phyloP scores from a whole-genome alignment of 2,797 vertebrate genomes.

The Lemur catta region DNA sequence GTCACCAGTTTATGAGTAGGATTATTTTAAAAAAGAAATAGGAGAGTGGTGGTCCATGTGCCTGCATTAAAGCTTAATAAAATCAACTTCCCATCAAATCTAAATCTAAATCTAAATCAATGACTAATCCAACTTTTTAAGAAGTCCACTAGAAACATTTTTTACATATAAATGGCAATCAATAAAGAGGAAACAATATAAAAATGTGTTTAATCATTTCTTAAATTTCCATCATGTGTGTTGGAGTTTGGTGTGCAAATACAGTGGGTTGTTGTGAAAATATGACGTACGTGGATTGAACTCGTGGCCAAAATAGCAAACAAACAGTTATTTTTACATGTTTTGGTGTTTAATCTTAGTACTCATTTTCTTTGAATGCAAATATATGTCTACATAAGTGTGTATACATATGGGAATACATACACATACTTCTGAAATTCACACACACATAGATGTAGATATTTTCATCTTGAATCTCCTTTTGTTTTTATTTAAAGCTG shows the following conservation, averaged over 20 bases:
- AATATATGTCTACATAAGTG: background rate
- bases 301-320: conserved; percentile 27
- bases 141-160: background rate
- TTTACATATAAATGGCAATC: background rate
- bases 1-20: background rate
- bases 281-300: background rate
- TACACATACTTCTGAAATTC: background rate
- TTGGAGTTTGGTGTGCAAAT: conserved; percentile 53
- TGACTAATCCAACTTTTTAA: background rate
- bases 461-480: conserved; percentile 16
- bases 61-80: background rate
- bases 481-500: conserved; percentile 15
- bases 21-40: background rate
- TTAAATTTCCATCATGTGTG: background rate
- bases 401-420: background rate
- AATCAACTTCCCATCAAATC: background rate
- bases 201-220: conserved; percentile 48
- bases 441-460: background rate
- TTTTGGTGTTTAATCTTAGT: background rate
- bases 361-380: conserved; percentile 5
- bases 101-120: background rate
- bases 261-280: conserved; percentile 64
- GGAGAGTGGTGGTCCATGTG: background rate
- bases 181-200: background rate
- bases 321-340: background rate